phyloP scores from a whole-genome alignment of 2,113 vertebrate species.

The Petroica traversi region DNA sequence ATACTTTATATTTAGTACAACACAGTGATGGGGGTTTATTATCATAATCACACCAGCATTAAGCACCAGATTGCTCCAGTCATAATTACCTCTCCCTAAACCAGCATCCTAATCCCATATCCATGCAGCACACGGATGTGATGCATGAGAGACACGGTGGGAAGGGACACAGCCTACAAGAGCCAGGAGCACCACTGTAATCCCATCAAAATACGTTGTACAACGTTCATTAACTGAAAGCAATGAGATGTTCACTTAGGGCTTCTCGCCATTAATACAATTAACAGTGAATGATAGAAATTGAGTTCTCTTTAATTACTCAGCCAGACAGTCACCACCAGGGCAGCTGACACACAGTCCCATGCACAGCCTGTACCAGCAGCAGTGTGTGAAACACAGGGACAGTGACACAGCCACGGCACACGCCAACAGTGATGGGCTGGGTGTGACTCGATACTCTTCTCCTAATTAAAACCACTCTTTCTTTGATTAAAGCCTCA shows the following conservation, averaged over 20 bases:
- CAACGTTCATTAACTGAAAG: neutral
- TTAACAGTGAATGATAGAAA: neutral
- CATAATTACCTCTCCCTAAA: neutral
- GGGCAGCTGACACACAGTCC: neutral
- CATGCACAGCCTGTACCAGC: neutral
- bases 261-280: neutral
- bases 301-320: neutral
- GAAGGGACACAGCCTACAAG: neutral
- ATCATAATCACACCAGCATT: neutral
- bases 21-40: neutral
- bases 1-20: neutral
- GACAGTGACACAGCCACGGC: accelerated
- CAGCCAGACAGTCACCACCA: neutral
- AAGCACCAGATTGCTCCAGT: neutral
- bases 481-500: neutral
- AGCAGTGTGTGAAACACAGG: neutral
- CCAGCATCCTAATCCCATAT: neutral
- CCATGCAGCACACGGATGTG: neutral
- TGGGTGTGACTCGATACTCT: neutral
- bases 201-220: neutral
- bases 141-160: neutral
- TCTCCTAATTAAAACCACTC: neutral
- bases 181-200: neutral
- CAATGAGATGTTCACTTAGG: neutral
- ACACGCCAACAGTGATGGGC: neutral